Evolutionary conservation across 2,888 invertebrate genomes (phyloP).

Genomic region (Portevinia maculata): DNA sequence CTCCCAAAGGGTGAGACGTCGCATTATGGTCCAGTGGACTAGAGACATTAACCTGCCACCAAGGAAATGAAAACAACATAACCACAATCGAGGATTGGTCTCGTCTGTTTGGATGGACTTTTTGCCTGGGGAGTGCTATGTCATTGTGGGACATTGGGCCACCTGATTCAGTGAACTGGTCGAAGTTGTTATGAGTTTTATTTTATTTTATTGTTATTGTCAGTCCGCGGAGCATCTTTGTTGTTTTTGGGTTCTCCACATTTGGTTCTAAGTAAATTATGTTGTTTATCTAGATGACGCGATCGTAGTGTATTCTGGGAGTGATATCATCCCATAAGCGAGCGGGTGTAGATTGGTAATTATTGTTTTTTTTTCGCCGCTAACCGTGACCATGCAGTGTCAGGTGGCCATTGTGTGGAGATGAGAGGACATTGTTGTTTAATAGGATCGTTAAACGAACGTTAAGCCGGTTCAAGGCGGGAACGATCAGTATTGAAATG

Average conservation of each 20-base stretch:
- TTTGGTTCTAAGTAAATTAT: slow-evolving; percentile 66
- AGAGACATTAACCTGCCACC: slow-evolving; percentile 12
- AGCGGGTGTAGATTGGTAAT: slow-evolving; percentile 44
- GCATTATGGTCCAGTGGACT: not conserved
- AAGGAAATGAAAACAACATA: not conserved
- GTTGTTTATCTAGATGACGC: slow-evolving; percentile 57
- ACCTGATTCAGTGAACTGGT: slow-evolving; percentile 60
- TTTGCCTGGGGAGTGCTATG: slow-evolving; percentile 3
- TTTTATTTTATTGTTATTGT: slow-evolving; percentile 53
- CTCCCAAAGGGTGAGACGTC: slow-evolving; percentile 20
- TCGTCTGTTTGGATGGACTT: not conserved
- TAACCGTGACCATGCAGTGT: slow-evolving; percentile 61
- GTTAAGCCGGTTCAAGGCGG: slow-evolving; percentile 67
- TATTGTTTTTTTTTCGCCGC: slow-evolving; percentile 18
- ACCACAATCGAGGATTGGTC: not conserved
- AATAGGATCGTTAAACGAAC: slow-evolving; percentile 67
- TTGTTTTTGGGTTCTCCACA: slow-evolving; percentile 21
- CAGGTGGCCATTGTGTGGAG: slow-evolving; percentile 60
- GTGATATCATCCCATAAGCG: slow-evolving; percentile 54
- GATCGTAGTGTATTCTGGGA: slow-evolving; percentile 26
- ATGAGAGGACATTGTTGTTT: slow-evolving; percentile 61
- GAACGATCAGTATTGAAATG: slow-evolving; percentile 8
- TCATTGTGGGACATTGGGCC: slow-evolving; percentile 44
- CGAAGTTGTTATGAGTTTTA: slow-evolving; percentile 26
- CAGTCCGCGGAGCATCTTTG: slow-evolving; percentile 17